A percentile compares a stretch with the other conserved stretches of the same genome.
These are phyloP conservation scores for Aplysia californica DNA, from an alignment of 1,140 invertebrate genomes.

Conservation along the genomic window DNA sequence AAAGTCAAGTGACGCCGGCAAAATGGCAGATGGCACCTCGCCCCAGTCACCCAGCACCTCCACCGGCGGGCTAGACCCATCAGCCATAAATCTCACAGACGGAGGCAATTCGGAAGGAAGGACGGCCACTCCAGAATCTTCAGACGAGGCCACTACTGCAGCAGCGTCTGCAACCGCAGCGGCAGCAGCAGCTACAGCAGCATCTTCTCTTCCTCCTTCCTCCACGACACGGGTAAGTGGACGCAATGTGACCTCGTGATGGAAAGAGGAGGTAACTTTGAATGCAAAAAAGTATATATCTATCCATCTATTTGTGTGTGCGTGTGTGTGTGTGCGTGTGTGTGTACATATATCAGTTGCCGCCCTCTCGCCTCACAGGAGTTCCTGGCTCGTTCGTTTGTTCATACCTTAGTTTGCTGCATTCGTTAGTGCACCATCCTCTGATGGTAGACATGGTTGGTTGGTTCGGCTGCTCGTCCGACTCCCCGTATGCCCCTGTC, in stretches of 20 bases:
- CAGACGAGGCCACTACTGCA: conserved; percentile 10
- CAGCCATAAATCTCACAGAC: not conserved
- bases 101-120: conserved; percentile 1
- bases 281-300: too few species aligned
- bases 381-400: conserved; percentile 11
- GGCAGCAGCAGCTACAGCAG: not conserved
- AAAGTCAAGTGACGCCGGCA: conserved; percentile 34
- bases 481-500: conserved; percentile 1
- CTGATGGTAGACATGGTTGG: conserved; percentile 7
- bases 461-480: not conserved
- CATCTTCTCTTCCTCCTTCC: conserved; percentile 1
- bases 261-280: conserved; percentile 24
- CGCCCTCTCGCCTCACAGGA: conserved; percentile 15
- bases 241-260: conserved; percentile 17
- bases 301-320: too few species aligned
- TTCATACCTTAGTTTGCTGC: conserved; percentile 20
- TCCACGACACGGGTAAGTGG: conserved; percentile 26
- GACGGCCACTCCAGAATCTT: not conserved
- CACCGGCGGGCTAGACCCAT: not conserved
- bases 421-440: conserved; percentile 11
- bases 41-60: conserved; percentile 8
- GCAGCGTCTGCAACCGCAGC: conserved; percentile 3
- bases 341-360: not conserved
- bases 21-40: not conserved
- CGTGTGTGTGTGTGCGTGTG: too few species aligned